Evolutionary conservation across 2,888 invertebrate species (phyloP), one percentile per base, ranked within the genome.

Genomic region (Stenoptilia bipunctidactyla): DNA sequence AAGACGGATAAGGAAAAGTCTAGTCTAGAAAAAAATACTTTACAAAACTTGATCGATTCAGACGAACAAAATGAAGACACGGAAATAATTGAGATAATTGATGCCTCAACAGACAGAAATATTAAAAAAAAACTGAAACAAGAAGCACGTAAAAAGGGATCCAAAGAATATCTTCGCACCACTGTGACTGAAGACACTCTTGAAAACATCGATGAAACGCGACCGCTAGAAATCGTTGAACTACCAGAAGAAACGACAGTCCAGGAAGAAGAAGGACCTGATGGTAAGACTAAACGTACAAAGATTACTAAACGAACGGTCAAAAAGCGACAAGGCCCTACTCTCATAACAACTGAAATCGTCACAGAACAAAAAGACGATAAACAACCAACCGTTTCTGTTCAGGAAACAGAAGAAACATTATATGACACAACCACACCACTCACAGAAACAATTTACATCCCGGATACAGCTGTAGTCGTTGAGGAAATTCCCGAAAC

Each of bases 171-270:
- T n/a, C n/a, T n/a, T n/a, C n/a, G n/a, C n/a, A n/a, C n/a, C n/a
- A n/a, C n/a, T n/a, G n/a, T n/a, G n/a, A n/a, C n/a, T n/a, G n/a
- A n/a, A n/a, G n/a, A n/a, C n/a, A n/a, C n/a, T n/a, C n/a, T n/a
- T n/a, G n/a, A n/a, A n/a, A n/a, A n/a, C n/a, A n/a, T 37, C 13
- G 44, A 46, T 57, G 66, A 36, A 53, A 67, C 41, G 45, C 53
- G 39, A 61, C 72, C 20, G 55, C 67, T 44, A 61, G 66, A 12
- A 66, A 68, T 44, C 20, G 55, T 51, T 37, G 47, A 74, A 39
- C 45, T 70, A 41, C 54, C 51, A 35, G 54, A 52, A 44, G 55
- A 40, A 13, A 41, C 38, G 0, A 62, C 49, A 1, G 12, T 44
- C 2, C 46, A 52, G 35, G 48, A 52, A 15, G 27, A 52, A 1